Evolutionary conservation across 2,797 vertebrate species (phyloP), one percentile per base, ranked within the genome.

Genomic region (Calcarius lapponicus): DNA sequence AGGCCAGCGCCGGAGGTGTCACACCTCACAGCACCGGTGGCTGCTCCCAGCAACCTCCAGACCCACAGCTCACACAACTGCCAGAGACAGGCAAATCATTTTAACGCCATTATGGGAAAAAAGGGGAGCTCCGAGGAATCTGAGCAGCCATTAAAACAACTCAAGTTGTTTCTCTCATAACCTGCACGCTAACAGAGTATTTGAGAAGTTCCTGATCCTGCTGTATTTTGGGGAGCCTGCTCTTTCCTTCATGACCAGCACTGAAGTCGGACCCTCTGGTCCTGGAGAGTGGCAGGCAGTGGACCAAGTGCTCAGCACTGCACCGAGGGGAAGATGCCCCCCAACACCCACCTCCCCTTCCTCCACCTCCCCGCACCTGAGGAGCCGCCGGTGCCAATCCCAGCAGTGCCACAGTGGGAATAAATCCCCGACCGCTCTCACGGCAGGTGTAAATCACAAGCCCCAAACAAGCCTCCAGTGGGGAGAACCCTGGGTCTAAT

Each of bases 221-320:
- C 67, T 34, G 54, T 2, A 5, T 45, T 82, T 32, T 6, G 17
- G 36, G 43, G 24, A 76, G 40, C 36, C 43, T 7, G 31, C 7
- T 67, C 3, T 3, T 43, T 22, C 31, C 58, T 53, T 40, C 50
- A 17, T 2, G 1, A 45, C 32, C 10, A 3, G 51, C 57, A 28
- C 73, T 2, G 4, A 31, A 74, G 24, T 24, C 0, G 0, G 54
- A 89, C 71, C 60, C 69, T 32, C 38, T 0, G 0, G 10, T 22
- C n/a, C 36, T 13, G 2, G 16, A 65, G 51, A 65, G n/a, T 6
- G n/a, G 38, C 8, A 16, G 51, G 73, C 16, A 54, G 19, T 2
- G 18, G 40, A 53, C 53, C 47, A 13, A 14, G 58, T 13, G 34
- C 29, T 34, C 42, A 32, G 24, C 7, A 3, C 50, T 29, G 64